Base-by-base conservation (phyloP, 2,888 invertebrate genomes). In the Pomacea canaliculata region DNA sequence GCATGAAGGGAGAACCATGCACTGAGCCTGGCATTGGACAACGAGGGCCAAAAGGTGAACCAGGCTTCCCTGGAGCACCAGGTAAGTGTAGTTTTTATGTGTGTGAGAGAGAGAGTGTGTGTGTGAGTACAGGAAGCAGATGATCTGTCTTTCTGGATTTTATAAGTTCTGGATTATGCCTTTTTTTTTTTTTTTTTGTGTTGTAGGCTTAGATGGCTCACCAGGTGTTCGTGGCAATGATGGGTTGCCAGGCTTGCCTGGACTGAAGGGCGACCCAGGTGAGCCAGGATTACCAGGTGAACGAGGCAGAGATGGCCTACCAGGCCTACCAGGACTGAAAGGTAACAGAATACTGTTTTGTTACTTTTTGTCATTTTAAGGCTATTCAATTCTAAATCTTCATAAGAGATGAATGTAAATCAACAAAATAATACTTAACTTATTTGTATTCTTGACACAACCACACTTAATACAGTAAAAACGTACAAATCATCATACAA, bases 261-360 rank as follows among this genome's bases (percentile, higher is more conserved):
- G 88, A 62, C 81, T 76, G 12, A 85, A 87, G 76, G 87, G 87
- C 78, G 86, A 83, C 13, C 60, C 80, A 70, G 88, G 97, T 27
- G 90, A 92, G 48, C 94, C 94, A 16, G 95, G 96, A 23, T 92
- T 92, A 5, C 92, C 93, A 81, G 90, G 90, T 49, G 81, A 83
- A 65, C 80, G 60, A 16, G 90, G 87, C 13, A 68, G 79, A 60
- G 83, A 85, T 51, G 87, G 89, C 71, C 81, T 87, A 23, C 85
- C 90, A 7, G 87, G 85, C 4, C 78, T 85, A 1, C 77, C 84
- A 27, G 89, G 87, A 66, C 81, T 77, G n/a, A 85, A 87, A 77
- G 87, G 87, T 79, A 83, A 12, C 16, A 60, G 18, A 60, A n/a
- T 60, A 60, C n/a, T 60, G n/a, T 18, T 60, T 60, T 18, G 16